phyloP scores from a whole-genome alignment of 2,797 vertebrate genomes.

The Rhinoraja longicauda region DNA sequence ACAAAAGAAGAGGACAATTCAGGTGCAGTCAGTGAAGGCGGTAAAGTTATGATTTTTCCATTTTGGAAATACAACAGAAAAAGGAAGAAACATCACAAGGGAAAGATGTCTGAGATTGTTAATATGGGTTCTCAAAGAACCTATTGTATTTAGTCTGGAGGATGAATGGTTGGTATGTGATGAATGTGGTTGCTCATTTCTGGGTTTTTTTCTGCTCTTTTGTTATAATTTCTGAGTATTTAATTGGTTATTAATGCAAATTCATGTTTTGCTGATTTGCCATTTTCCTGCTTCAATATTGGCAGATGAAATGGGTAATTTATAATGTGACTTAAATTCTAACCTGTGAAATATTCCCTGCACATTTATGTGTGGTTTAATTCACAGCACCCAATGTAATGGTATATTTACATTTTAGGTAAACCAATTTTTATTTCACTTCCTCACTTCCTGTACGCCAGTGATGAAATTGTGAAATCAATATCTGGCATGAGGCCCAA shows the following conservation, averaged over 20 bases:
- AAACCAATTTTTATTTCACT: slow-evolving; percentile 76
- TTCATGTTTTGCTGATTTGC: neutral
- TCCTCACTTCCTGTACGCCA: slow-evolving; percentile 83
- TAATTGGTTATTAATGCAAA: neutral
- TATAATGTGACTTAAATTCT: neutral
- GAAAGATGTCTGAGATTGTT: neutral
- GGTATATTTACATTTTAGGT: slow-evolving; percentile 53
- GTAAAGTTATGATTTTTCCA: neutral
- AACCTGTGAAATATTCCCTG: neutral
- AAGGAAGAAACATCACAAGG: neutral
- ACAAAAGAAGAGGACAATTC: neutral
- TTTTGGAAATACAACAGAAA: neutral
- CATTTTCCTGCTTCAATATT: neutral
- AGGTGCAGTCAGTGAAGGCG: neutral
- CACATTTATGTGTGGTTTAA: neutral
- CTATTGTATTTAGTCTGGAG: neutral
- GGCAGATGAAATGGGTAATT: neutral
- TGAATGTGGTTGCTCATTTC: neutral
- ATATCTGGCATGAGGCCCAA: slow-evolving; percentile 66
- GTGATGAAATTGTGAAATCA: slow-evolving; percentile 47
- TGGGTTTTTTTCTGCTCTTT: neutral
- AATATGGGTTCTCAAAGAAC: neutral
- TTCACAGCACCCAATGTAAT: neutral
- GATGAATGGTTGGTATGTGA: neutral
- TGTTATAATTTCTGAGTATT: neutral